These are phyloP conservation scores for Carpatolechia fugitivella DNA, from an alignment of 2,888 invertebrate genomes.

Conservation along the genomic window DNA sequence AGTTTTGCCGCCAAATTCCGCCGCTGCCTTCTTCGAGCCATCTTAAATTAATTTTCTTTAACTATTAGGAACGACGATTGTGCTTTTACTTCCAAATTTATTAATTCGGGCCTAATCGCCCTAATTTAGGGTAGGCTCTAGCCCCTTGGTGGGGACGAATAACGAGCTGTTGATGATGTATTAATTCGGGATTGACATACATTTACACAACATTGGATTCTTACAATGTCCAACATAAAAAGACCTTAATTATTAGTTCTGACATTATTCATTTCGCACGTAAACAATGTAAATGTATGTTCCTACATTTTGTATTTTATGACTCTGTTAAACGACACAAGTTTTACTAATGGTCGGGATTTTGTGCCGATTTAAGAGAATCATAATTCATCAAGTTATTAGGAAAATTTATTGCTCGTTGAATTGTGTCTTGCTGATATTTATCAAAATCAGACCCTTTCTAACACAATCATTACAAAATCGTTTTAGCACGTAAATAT, in stretches of 20 bases:
- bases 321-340: constrained; percentile 31
- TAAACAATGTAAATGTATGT: neutral
- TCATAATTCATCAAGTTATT: constrained; percentile 16
- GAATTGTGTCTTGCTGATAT: too few species aligned
- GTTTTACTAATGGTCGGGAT: constrained; percentile 30
- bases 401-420: too few species aligned
- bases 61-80: constrained; percentile 34
- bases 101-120: neutral
- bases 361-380: constrained; percentile 30
- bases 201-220: neutral
- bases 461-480: neutral
- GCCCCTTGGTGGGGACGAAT: too few species aligned
- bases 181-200: neutral
- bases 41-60: constrained; percentile 8
- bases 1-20: constrained; percentile 39
- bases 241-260: too few species aligned
- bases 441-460: neutral
- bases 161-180: too few species aligned
- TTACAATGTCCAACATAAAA: too few species aligned
- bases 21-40: constrained; percentile 5
- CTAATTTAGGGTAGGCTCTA: too few species aligned
- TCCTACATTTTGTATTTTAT: neutral
- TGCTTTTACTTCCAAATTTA: constrained; percentile 14
- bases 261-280: too few species aligned
- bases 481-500: constrained; percentile 2